phyloP scores from a whole-genome alignment of 2,888 invertebrate genomes.

The Bruchidius siliquastri region DNA sequence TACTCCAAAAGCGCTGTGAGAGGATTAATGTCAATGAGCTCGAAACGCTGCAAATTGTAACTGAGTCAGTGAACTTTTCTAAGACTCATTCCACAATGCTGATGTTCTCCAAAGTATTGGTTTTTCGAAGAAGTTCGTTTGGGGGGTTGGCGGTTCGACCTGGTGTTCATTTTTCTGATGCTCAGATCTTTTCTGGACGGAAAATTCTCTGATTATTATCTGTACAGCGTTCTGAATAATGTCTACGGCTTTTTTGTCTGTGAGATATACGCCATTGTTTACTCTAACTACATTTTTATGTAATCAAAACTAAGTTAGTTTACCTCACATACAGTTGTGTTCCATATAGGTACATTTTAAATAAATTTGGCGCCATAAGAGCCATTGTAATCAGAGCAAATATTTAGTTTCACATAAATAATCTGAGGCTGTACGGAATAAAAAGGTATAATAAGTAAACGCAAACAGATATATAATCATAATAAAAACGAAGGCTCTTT shows the following conservation, averaged over 20 bases:
- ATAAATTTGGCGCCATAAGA: background rate
- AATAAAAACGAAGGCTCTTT: background rate
- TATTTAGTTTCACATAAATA: slow-evolving; percentile 2
- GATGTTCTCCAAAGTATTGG: too few species aligned
- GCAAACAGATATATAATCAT: background rate
- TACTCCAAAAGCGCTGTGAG: too few species aligned
- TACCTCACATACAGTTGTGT: background rate
- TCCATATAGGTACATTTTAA: background rate
- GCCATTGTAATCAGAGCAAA: slow-evolving; percentile 1
- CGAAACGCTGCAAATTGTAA: too few species aligned
- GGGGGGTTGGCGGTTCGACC: too few species aligned
- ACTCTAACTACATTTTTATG: background rate
- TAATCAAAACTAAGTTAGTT: background rate
- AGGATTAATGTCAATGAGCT: too few species aligned
- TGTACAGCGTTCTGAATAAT: background rate
- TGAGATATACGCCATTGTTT: background rate
- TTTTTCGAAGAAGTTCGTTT: too few species aligned
- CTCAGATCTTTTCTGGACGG: background rate
- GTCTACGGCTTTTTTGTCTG: background rate
- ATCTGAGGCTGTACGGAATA: background rate
- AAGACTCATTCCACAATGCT: too few species aligned
- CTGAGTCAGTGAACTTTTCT: too few species aligned
- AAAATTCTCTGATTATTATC: background rate
- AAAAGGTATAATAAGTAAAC: background rate
- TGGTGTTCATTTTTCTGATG: too few species aligned